Evolutionary conservation across 2,888 invertebrate species (phyloP).

Genomic region (Parnassius glacialis): DNA sequence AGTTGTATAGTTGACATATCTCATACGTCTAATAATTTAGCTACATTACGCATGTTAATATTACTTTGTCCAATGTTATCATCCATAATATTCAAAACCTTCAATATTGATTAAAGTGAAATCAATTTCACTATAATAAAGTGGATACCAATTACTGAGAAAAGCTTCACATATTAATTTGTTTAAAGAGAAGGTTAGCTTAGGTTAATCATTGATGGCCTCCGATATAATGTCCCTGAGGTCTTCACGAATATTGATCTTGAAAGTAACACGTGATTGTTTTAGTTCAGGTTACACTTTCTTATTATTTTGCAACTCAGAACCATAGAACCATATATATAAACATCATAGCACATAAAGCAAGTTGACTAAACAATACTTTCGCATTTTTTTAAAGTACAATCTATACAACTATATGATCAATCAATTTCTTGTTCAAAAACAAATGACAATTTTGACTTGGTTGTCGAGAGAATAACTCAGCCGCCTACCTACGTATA

Average conservation of each 20-base stretch:
- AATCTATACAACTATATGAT: conserved; percentile 31
- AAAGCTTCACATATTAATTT: conserved; percentile 23
- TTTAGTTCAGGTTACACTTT: too few species aligned
- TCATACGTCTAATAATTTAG: too few species aligned
- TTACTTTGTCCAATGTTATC: too few species aligned
- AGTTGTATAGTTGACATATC: too few species aligned
- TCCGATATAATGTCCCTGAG: conserved; percentile 22
- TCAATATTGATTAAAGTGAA: conserved; percentile 11
- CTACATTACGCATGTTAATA: too few species aligned
- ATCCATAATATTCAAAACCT: neutral
- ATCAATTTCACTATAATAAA: conserved; percentile 20
- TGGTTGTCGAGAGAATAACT: conserved; percentile 8
- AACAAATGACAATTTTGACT: conserved; percentile 33
- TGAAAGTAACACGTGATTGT: conserved; percentile 2
- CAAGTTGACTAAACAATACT: neutral
- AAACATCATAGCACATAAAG: neutral
- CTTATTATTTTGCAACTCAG: neutral
- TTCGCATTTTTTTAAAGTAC: neutral
- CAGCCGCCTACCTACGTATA: conserved; percentile 37
- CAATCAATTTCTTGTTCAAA: conserved; percentile 44
- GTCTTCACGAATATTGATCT: conserved; percentile 35
- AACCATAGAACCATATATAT: neutral
- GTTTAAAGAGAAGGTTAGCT: conserved; percentile 26
- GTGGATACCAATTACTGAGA: conserved; percentile 25
- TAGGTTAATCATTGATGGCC: conserved; percentile 28